A percentile compares a stretch with the other conserved stretches of the same genome.
Conservation (phyloP, 1,140 invertebrate species). For the Caenorhabditis tropicalis region DNA sequence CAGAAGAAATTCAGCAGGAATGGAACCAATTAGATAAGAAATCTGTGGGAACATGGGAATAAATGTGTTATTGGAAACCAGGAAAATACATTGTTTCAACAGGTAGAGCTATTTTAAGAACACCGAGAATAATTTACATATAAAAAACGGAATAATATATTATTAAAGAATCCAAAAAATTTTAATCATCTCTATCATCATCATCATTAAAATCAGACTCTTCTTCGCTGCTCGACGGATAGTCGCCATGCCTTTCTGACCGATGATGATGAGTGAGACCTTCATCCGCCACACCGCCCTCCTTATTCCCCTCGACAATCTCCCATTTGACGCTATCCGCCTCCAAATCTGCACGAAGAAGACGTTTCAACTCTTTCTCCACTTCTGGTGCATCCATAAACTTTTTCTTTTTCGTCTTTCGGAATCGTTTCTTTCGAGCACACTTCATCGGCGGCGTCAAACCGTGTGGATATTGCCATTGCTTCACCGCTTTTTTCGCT, state of each 20-base stretch:
- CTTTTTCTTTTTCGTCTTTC: constrained; percentile 71
- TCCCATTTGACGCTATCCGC: constrained; percentile 65
- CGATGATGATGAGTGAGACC: neutral
- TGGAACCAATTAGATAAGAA: too few species aligned
- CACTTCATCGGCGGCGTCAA: constrained; percentile 67
- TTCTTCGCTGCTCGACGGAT: constrained; percentile 16
- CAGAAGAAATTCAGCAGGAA: too few species aligned
- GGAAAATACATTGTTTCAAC: too few species aligned
- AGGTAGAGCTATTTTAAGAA: too few species aligned
- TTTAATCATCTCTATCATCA: neutral
- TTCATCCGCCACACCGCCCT: neutral
- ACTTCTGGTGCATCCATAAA: constrained; percentile 71
- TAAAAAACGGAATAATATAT: too few species aligned
- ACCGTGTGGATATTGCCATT: constrained; percentile 68
- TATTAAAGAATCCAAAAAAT: too few species aligned
- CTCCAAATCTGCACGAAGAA: constrained; percentile 67
- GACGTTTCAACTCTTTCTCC: constrained; percentile 67
- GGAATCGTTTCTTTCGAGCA: constrained; percentile 63
- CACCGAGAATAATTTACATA: too few species aligned
- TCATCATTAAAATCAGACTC: neutral
- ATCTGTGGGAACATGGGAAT: too few species aligned
- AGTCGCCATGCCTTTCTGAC: neutral
- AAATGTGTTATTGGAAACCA: too few species aligned
- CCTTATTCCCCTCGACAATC: constrained; percentile 55
- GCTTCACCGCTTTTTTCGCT: constrained; percentile 48